phyloP scores from a whole-genome alignment of 2,113 vertebrate species.

The Cranoglanis bouderius region DNA sequence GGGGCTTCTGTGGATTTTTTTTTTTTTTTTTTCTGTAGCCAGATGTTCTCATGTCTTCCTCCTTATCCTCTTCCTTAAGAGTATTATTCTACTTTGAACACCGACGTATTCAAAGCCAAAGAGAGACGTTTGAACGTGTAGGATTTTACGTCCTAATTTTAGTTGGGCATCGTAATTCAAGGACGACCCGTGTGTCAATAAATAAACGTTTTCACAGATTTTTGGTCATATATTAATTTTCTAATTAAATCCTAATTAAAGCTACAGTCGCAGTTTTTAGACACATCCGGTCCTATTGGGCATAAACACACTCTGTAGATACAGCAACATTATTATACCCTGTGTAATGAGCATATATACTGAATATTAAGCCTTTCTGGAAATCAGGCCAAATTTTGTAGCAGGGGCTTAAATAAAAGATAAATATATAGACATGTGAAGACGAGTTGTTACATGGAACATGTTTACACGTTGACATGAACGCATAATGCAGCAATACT shows the following conservation, averaged over 20 bases:
- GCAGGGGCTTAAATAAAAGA: not conserved
- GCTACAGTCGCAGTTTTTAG: not conserved
- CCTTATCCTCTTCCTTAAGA: conserved; percentile 52
- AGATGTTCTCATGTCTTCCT: conserved; percentile 56
- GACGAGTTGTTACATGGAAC: not conserved
- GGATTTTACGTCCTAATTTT: not conserved
- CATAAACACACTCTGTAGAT: not conserved
- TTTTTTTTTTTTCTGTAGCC: conserved; percentile 43
- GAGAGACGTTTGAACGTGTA: not conserved
- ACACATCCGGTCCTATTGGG: not conserved
- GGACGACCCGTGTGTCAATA: no score
- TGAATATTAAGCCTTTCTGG: not conserved
- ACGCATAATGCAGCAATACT: not conserved
- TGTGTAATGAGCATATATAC: not conserved
- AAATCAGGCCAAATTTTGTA: not conserved
- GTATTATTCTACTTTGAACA: not conserved
- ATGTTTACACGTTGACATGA: not conserved
- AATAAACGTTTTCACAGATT: not conserved
- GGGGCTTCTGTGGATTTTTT: conserved; percentile 53
- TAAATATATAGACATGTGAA: not conserved
- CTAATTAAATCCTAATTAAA: not conserved
- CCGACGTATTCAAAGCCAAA: not conserved
- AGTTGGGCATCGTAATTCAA: not conserved
- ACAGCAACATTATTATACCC: not conserved
- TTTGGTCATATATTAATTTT: not conserved